phyloP scores from a whole-genome alignment of 2,113 vertebrate species.

The Eulemur macaco region DNA sequence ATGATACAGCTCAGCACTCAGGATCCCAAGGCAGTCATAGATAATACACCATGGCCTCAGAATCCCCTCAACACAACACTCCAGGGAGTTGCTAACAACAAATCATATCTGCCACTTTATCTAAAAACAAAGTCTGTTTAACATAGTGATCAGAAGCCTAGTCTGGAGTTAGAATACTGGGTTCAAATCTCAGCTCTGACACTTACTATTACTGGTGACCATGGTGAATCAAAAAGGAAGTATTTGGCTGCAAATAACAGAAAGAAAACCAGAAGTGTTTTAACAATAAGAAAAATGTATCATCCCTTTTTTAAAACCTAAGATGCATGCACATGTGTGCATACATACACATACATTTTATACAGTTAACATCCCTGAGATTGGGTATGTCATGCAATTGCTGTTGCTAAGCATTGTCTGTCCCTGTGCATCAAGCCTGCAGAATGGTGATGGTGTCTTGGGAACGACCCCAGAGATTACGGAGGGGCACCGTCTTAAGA shows the following conservation, averaged over 20 bases:
- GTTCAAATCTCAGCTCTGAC: not conserved
- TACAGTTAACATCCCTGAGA: not conserved
- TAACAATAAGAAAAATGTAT: not conserved
- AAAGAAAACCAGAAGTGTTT: not conserved
- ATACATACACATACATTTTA: not conserved
- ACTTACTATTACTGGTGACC: not conserved
- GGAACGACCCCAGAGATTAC: not conserved
- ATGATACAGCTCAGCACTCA: not conserved
- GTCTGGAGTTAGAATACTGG: not conserved
- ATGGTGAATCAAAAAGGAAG: not conserved
- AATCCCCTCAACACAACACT: not conserved
- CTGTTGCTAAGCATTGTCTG: not conserved
- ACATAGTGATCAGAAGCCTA: not conserved
- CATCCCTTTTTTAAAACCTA: not conserved
- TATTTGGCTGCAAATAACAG: not conserved
- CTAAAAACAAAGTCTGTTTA: not conserved
- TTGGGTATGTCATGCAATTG: not conserved
- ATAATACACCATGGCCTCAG: not conserved
- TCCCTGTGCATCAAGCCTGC: not conserved
- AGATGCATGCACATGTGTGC: not conserved
- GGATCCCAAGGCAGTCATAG: not conserved
- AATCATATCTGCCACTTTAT: not conserved
- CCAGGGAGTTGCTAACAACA: not conserved
- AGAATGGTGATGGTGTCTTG: not conserved
- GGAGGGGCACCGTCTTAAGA: not conserved